phyloP scores from a whole-genome alignment of 2,113 vertebrate genomes.

The Pygoscelis adeliae region DNA sequence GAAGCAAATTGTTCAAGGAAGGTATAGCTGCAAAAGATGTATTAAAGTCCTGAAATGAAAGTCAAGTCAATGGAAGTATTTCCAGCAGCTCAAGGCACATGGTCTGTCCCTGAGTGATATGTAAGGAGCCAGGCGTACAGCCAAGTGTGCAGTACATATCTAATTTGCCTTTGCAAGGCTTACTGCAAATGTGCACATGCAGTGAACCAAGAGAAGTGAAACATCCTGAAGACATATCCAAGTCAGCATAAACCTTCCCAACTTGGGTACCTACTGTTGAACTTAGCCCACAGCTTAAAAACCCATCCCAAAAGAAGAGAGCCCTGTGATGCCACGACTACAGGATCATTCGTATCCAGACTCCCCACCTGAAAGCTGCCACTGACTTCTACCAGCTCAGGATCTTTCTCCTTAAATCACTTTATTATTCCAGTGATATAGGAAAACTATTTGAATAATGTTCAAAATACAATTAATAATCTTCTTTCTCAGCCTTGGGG shows the following conservation, averaged over 20 bases:
- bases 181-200: neutral
- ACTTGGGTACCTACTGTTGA: neutral
- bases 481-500: neutral
- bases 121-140: neutral
- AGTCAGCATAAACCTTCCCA: neutral
- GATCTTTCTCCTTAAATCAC: neutral
- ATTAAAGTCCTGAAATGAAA: neutral
- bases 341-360: fast-evolving
- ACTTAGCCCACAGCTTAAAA: neutral
- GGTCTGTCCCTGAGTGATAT: neutral
- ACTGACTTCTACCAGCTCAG: neutral
- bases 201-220: neutral
- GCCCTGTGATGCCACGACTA: neutral
- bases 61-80: neutral
- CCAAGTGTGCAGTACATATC: fast-evolving
- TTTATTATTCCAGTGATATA: neutral
- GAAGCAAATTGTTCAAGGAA: neutral
- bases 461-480: neutral
- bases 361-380: neutral
- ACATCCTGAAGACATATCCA: neutral
- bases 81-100: neutral
- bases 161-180: neutral
- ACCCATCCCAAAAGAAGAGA: neutral
- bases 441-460: neutral
- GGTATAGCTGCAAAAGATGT: neutral